Conservation (phyloP, 2,888 invertebrate genomes). For the Pseudeuparius sepicola region DNA sequence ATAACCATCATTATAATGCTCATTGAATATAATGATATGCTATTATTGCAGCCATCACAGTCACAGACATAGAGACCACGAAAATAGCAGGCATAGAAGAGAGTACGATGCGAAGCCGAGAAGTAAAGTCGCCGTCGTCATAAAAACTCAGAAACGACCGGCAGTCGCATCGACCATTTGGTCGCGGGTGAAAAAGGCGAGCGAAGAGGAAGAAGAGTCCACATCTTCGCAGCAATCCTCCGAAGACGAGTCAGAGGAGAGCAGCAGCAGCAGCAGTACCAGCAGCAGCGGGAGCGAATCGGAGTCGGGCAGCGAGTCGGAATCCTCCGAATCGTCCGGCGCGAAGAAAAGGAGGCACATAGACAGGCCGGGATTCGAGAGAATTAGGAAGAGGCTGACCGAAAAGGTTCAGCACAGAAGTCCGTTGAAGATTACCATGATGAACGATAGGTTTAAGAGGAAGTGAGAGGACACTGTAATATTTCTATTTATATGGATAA, state of each 20-base stretch:
- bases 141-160: conserved; percentile 35
- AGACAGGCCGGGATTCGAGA: conserved; percentile 29
- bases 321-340: conserved; percentile 19
- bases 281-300: conserved; percentile 21
- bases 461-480: too few relatives aligned
- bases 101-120: conserved; percentile 30
- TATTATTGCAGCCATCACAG: too few relatives aligned
- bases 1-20: too few relatives aligned
- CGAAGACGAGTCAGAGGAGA: conserved; percentile 17
- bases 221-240: conserved; percentile 20
- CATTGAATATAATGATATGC: too few relatives aligned
- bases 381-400: conserved; percentile 18
- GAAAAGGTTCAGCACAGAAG: conserved; percentile 28
- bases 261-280: conserved; percentile 17
- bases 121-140: conserved; percentile 38
- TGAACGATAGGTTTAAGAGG: conserved; percentile 22
- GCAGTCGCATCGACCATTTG: conserved; percentile 35
- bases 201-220: conserved; percentile 16
- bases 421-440: conserved; percentile 32
- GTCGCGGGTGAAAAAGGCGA: conserved; percentile 27
- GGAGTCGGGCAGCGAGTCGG: conserved; percentile 18
- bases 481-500: too few relatives aligned
- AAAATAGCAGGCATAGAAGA: too few relatives aligned
- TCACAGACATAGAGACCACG: conserved; percentile 10
- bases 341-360: conserved; percentile 15